Base-by-base conservation (phyloP, 2,797 vertebrate genomes). In the Sebastes kiyomatsui region DNA sequence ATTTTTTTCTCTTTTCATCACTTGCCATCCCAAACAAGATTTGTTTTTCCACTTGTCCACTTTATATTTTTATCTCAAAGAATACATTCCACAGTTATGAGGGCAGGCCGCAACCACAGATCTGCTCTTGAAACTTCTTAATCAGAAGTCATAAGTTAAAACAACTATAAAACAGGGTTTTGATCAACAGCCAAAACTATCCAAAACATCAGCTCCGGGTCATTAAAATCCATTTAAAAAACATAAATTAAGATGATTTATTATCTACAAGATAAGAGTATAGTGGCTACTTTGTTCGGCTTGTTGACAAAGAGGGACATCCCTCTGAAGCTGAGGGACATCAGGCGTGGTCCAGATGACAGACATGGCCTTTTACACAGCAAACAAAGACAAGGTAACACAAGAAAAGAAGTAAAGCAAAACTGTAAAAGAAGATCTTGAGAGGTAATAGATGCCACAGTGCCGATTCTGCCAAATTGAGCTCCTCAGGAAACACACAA, bases 41-140 rank as follows among this genome's bases (percentile, higher is more conserved):
- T 76, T 85, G 65, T 82, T 85, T 82, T 84, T 56, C 77, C 69
- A 67, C 68, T 80, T 56, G 81, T 75, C 42, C 54, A 27, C 28
- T 88, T 84, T 60, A 66, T 90, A 87, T 86, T 72, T 91, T 87
- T 71, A 88, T 77, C 86, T 65, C 70, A 69, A 77, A 73, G 58
- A 84, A 80, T 52, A 80, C 86, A 88, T 87, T 87, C 85, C 76
- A 20, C 1, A 3, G 14, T 33, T 55, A 4, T 70, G 77, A 81
- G 72, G 72, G 61, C 76, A 70, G 42, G 11, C 23, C 35, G 12
- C 25, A 16, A 35, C 71, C 23, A 52, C 42, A 65, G 62, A 75
- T 67, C 71, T 72, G 60, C 4, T 22, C 60, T 38, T 11, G 22
- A 65, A 70, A 38, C n/a, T 0, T 59, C 62, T 56, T 56, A 68